Evolutionary conservation across 2,113 vertebrate genomes (phyloP).

Genomic region (Cinclus mexicanus): DNA sequence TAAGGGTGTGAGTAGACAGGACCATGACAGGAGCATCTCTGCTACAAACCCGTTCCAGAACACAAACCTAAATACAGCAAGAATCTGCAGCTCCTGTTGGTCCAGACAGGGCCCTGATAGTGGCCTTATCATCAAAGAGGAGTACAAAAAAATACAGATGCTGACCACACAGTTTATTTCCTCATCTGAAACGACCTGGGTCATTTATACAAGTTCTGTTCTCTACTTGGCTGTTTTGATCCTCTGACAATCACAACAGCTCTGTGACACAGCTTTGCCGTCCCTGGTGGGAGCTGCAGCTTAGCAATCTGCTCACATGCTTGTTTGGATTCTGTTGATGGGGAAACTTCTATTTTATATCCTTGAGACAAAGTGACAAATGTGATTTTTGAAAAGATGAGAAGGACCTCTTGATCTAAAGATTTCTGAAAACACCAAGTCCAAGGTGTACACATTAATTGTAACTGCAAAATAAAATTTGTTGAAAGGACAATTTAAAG

Average conservation of each 20-base stretch:
- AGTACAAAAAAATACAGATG: not conserved
- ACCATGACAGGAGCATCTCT: not conserved
- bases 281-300: not conserved
- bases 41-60: not conserved
- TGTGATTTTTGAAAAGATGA: not conserved
- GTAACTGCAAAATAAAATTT: not conserved
- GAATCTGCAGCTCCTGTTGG: not conserved
- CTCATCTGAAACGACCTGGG: not conserved
- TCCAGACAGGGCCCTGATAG: not conserved
- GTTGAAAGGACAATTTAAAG: not conserved
- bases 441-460: fast-evolving
- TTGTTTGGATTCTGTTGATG: not conserved
- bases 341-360: not conserved
- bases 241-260: not conserved
- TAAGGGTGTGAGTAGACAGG: not conserved
- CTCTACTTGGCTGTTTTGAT: not conserved
- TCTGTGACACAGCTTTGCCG: not conserved
- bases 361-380: not conserved
- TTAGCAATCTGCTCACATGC: fast-evolving
- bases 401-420: not conserved
- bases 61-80: not conserved
- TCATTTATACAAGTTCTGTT: not conserved
- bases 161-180: not conserved
- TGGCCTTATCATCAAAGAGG: not conserved
- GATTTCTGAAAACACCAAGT: not conserved